Evolutionary conservation across 2,797 vertebrate species (phyloP).

Genomic region (Xiphophorus birchmanni): DNA sequence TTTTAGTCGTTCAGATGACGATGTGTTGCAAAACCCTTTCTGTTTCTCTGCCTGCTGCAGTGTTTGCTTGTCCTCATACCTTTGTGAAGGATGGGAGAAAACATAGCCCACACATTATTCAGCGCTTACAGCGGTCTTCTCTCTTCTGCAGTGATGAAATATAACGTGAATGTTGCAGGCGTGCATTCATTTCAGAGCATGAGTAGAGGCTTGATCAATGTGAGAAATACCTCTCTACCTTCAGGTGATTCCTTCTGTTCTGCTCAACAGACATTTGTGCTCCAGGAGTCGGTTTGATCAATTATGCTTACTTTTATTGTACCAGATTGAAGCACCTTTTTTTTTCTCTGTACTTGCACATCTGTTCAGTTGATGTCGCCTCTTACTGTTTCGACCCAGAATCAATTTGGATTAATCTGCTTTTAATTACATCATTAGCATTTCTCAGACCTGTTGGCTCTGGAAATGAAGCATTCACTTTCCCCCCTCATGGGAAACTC

Average conservation of each 20-base stretch:
- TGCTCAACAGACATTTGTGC: constrained; percentile 4
- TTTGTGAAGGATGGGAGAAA: constrained; percentile 8
- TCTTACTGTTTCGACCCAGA: constrained; percentile 31
- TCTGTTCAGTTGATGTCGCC: constrained; percentile 21
- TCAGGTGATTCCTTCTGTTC: neutral
- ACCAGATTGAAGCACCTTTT: constrained; percentile 4
- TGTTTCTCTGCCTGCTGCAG: neutral
- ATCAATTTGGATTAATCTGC: constrained; percentile 50
- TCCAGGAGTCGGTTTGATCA: constrained; percentile 17
- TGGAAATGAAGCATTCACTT: constrained; percentile 10
- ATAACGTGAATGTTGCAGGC: neutral
- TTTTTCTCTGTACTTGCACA: neutral
- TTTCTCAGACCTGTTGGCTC: constrained; percentile 25
- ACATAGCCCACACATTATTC: constrained; percentile 17
- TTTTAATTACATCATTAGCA: constrained; percentile 50
- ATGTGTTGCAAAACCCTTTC: neutral
- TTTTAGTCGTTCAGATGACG: neutral
- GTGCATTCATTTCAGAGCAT: constrained; percentile 13
- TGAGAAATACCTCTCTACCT: neutral
- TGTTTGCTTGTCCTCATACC: constrained; percentile 8
- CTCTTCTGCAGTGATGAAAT: constrained; percentile 28
- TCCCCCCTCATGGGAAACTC: neutral
- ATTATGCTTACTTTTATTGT: constrained; percentile 24
- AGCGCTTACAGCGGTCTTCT: constrained; percentile 1
- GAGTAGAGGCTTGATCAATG: constrained; percentile 7